Base-by-base conservation (phyloP, 2,888 invertebrate genomes). In the Sussaba pulchella region DNA sequence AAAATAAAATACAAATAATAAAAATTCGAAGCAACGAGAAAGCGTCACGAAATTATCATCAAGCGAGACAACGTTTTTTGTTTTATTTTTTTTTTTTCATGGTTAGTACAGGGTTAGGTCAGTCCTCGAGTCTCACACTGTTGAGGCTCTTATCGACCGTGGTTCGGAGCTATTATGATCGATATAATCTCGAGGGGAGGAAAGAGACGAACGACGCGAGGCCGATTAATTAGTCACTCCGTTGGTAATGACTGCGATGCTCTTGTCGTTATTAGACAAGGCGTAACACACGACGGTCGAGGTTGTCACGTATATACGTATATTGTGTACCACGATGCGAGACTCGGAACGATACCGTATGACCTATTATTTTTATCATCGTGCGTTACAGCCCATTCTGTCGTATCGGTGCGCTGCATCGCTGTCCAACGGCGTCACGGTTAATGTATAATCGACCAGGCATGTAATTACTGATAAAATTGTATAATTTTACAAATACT, bases 1-100 rank as follows among this genome's bases (percentile, higher is more conserved):
- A 84, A 88, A 85, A 84, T 84, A 83, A 82, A 82, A 87, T 14
- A 26, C 17, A n/a, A 6, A 47, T 71, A 70, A 61, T 79, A 66
- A 71, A 39, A 26, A 19, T 47, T 47, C 17, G 59, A 9, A 36
- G 17, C 61, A 72, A 79, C 54, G 66, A 71, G 64, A 54, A 47
- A 76, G 78, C 64, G 69, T 75, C 24, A 69, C 75, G 57, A 78
- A 82, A 82, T 82, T 66, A 82, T 76, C 72, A 75, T 81, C 45
- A 41, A 43, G 14, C 21, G 41, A 31, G 31, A 31, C 31, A 31
- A n/a, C n/a, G n/a, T n/a, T n/a, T n/a, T 31, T 31, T 6, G 31
- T 31, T 31, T 31, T 31, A 31, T 31, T 78, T 81, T 78, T 81
- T 75, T 31, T 66, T 64, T 14, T 14, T 19, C 63, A 31, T 12